phyloP scores from a whole-genome alignment of 1,140 invertebrate species.

The Chionoecetes opilio region DNA sequence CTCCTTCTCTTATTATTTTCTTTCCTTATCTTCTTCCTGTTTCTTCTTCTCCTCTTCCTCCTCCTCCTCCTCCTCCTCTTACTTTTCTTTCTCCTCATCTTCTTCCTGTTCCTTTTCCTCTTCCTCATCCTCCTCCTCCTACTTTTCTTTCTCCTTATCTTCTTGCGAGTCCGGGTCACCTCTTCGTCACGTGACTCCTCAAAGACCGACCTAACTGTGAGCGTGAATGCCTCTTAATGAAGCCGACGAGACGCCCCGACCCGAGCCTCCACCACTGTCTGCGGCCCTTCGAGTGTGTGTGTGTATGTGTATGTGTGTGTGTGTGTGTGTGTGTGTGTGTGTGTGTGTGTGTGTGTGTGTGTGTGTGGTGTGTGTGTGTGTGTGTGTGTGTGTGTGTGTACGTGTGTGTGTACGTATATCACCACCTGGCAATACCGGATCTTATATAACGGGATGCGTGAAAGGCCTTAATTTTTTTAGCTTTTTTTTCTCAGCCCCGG shows the following conservation, averaged over 20 bases:
- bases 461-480: not conserved
- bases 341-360: not conserved
- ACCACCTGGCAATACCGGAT: not conserved
- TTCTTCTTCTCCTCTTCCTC: not conserved
- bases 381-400: constrained; percentile 61
- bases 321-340: too few species aligned
- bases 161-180: not conserved
- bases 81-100: not conserved
- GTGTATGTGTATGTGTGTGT: too few species aligned
- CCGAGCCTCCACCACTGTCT: too few species aligned
- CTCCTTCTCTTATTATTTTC: not conserved
- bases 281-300: too few species aligned
- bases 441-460: too few species aligned
- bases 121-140: not conserved
- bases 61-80: not conserved
- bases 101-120: not conserved
- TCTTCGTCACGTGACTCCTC: not conserved
- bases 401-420: constrained; percentile 40
- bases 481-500: not conserved
- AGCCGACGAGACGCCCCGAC: not conserved
- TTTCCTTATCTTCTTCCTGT: not conserved
- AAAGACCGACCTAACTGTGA: not conserved
- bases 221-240: not conserved
- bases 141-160: not conserved
- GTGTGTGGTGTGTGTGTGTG: too few species aligned